These are phyloP conservation scores for Aporrectodea caliginosa DNA, from an alignment of 1,140 invertebrate genomes.

Conservation along the genomic window DNA sequence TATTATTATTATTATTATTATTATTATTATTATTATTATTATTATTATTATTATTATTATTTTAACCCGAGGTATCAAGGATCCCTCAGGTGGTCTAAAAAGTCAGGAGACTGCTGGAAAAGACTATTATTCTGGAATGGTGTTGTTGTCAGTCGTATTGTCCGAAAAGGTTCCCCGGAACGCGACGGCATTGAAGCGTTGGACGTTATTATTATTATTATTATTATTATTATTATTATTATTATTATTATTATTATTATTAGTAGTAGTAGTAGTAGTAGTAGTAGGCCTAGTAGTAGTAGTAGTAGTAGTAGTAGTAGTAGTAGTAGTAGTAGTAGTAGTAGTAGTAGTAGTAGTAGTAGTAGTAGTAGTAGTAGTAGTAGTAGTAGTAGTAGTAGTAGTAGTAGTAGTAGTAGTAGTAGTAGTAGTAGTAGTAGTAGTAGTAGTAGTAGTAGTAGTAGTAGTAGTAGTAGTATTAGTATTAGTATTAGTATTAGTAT, in stretches of 20 bases:
- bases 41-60: too few relatives aligned
- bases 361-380: neutral
- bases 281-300: neutral
- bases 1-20: too few relatives aligned
- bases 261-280: neutral
- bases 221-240: neutral
- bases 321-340: slow-evolving; percentile 3
- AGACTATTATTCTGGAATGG: too few relatives aligned
- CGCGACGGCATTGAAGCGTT: neutral
- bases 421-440: neutral
- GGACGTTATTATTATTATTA: neutral
- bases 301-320: neutral
- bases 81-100: too few relatives aligned
- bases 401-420: slow-evolving; percentile 2
- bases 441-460: neutral
- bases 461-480: too few relatives aligned
- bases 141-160: too few relatives aligned
- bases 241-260: slow-evolving; percentile 4
- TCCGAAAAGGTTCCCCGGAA: too few relatives aligned
- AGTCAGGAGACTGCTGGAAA: too few relatives aligned
- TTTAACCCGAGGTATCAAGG: too few relatives aligned
- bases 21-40: too few relatives aligned
- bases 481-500: too few relatives aligned
- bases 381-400: slow-evolving; percentile 3
- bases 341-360: slow-evolving; percentile 1